Conservation (phyloP, 2,113 vertebrate species). For the Gambusia affinis region DNA sequence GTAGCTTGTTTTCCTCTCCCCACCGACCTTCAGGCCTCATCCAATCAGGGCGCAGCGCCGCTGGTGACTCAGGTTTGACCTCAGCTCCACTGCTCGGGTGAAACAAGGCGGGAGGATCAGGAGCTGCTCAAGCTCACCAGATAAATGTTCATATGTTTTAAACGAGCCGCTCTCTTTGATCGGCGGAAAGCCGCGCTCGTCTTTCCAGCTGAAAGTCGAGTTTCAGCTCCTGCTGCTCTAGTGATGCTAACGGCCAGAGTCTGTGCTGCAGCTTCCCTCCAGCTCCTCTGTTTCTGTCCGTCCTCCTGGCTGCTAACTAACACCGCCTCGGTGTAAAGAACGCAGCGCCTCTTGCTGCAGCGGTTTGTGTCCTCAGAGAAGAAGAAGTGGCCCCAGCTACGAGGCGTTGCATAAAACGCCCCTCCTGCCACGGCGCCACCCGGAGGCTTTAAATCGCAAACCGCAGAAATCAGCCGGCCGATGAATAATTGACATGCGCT, state of each 20-base stretch:
- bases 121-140: background rate
- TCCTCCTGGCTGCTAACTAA: background rate
- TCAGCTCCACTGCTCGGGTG: background rate
- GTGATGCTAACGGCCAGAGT: constrained; percentile 58
- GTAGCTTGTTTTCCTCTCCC: background rate
- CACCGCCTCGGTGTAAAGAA: too few relatives aligned
- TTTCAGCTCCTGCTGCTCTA: constrained; percentile 54
- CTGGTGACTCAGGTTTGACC: background rate
- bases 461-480: constrained; percentile 52
- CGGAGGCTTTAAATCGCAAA: constrained; percentile 60
- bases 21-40: background rate
- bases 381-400: constrained; percentile 43
- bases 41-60: constrained; percentile 17
- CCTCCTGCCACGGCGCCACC: constrained; percentile 33
- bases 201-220: constrained; percentile 44
- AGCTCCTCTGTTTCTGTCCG: constrained; percentile 14
- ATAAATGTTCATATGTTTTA: constrained; percentile 38
- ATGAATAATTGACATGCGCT: constrained; percentile 68
- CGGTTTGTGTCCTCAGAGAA: constrained; percentile 11
- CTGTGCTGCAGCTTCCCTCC: constrained; percentile 30
- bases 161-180: constrained; percentile 70
- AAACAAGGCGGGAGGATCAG: constrained; percentile 1
- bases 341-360: background rate
- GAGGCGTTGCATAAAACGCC: constrained; percentile 45
- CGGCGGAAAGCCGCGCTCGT: constrained; percentile 56